A percentile compares a stretch with the other conserved stretches of the same genome.
Evolutionary conservation across 2,888 invertebrate genomes (phyloP).

Genomic region (Heliconius ethilla): DNA sequence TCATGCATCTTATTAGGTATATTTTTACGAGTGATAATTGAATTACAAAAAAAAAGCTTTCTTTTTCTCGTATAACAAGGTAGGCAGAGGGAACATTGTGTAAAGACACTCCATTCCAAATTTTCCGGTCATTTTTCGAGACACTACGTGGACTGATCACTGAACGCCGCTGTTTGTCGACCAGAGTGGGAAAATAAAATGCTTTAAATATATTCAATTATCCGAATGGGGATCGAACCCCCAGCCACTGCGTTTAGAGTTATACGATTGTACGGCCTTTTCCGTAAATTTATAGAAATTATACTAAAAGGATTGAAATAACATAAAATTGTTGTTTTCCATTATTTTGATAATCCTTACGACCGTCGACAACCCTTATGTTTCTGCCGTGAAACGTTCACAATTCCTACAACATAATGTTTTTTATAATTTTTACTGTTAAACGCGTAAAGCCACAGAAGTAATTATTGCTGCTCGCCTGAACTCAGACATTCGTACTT

Average conservation of each 20-base stretch:
- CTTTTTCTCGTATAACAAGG: no score
- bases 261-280: no score
- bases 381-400: not conserved
- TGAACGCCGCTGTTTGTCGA: not conserved
- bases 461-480: slow-evolving; percentile 8
- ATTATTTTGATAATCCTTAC: not conserved
- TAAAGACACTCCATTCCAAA: not conserved
- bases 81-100: not conserved
- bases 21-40: not conserved
- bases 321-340: not conserved
- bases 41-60: not conserved
- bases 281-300: no score
- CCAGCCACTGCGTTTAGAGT: not conserved
- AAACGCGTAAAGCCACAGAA: slow-evolving; percentile 8
- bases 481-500: not conserved
- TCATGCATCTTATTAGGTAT: not conserved
- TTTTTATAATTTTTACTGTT: slow-evolving; percentile 18
- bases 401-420: not conserved
- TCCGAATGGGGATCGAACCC: not conserved
- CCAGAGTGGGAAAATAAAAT: not conserved
- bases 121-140: not conserved
- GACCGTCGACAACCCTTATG: not conserved
- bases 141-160: not conserved
- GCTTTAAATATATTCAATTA: not conserved
- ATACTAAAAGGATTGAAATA: slow-evolving; percentile 1